Conservation (phyloP, 2,113 vertebrate genomes). For the Upupa epops region DNA sequence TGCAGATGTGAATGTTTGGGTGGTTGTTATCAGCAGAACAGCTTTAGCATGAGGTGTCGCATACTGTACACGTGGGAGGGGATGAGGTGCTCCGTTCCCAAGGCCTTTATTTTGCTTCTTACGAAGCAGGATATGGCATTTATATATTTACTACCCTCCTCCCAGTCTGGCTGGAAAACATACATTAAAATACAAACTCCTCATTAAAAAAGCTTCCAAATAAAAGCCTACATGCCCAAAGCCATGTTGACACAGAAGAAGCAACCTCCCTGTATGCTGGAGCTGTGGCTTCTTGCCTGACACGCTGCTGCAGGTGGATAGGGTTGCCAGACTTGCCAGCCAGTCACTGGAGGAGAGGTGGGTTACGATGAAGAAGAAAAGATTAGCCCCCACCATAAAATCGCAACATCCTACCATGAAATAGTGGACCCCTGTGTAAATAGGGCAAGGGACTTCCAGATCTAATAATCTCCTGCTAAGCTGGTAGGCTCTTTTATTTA, state of each 20-base stretch:
- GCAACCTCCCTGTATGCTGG: background rate
- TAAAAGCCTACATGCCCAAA: background rate
- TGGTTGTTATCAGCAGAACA: background rate
- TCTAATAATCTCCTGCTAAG: background rate
- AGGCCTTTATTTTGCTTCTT: background rate
- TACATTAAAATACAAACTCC: background rate
- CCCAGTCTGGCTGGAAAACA: background rate
- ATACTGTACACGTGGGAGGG: background rate
- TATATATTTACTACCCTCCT: too few relatives aligned
- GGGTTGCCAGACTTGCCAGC: accelerated
- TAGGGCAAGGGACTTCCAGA: background rate
- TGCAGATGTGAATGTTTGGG: background rate
- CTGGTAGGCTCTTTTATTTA: background rate
- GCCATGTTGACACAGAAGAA: accelerated
- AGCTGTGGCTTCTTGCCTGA: background rate
- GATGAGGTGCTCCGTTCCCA: background rate
- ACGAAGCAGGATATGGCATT: background rate
- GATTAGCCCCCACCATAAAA: background rate
- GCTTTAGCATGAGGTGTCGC: background rate
- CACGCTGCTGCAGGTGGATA: accelerated
- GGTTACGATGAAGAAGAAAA: background rate
- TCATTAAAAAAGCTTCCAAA: background rate
- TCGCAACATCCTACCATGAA: background rate
- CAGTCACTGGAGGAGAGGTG: accelerated
- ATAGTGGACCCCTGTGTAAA: accelerated